A percentile compares a stretch with the other conserved stretches of the same genome.
phyloP scores from a whole-genome alignment of 37 sponge, comb jelly and placozoan genomes.

The Geodia barretti region DNA sequence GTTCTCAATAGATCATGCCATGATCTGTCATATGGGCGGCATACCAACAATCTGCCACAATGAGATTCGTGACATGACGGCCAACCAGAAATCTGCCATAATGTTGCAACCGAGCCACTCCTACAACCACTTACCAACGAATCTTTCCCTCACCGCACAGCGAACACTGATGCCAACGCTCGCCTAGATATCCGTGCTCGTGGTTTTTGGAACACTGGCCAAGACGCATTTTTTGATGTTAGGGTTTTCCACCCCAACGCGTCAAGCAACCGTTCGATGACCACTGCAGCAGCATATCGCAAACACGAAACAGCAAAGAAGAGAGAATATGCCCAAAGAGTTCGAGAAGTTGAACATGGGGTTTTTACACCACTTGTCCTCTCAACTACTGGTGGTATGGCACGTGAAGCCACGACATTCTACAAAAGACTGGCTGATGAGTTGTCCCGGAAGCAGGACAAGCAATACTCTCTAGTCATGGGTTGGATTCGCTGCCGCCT shows the following conservation, averaged over 20 bases:
- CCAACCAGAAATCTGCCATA: neutral
- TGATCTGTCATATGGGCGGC: constrained; percentile 13
- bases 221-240: constrained; percentile 53
- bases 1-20: constrained; percentile 3
- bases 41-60: constrained; percentile 16
- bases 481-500: constrained; percentile 2
- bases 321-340: constrained; percentile 13
- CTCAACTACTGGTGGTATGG: constrained; percentile 1
- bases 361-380: constrained; percentile 7
- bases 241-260: constrained; percentile 38
- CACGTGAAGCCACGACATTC: neutral
- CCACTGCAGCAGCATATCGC: neutral
- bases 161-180: constrained; percentile 2
- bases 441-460: neutral
- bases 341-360: constrained; percentile 13
- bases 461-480: constrained; percentile 5
- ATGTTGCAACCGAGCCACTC: constrained; percentile 22
- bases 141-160: neutral
- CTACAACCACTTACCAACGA: constrained; percentile 8
- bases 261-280: neutral
- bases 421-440: constrained; percentile 10
- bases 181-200: constrained; percentile 13
- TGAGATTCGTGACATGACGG: constrained; percentile 8
- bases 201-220: constrained; percentile 24
- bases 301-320: constrained; percentile 2